These are phyloP conservation scores for Taphrorychus bicolor DNA, from an alignment of 2,888 invertebrate genomes.

Conservation along the genomic window DNA sequence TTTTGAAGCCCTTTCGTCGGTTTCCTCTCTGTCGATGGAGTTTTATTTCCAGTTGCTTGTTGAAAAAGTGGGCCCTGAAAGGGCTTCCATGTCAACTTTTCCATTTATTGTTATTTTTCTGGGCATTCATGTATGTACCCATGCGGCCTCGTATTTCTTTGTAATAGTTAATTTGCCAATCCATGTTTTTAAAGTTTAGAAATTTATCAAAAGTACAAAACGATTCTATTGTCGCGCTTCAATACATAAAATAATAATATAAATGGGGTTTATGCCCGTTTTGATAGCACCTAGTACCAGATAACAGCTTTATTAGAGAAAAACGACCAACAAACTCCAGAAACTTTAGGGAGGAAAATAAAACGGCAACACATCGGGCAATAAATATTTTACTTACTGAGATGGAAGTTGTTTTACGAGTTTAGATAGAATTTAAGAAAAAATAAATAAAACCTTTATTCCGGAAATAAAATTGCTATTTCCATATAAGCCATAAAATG, in stretches of 20 bases:
- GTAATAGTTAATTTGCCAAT: background rate
- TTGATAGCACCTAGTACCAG: conserved; percentile 36
- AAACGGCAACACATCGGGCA: conserved; percentile 37
- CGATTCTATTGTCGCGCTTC: conserved; percentile 24
- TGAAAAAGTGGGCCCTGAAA: conserved; percentile 9
- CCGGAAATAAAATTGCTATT: conserved; percentile 36
- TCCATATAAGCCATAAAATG: conserved; percentile 41
- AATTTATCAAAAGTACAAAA: conserved; percentile 15
- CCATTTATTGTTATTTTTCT: conserved; percentile 5
- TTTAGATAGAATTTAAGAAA: conserved; percentile 40
- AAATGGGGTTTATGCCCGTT: conserved; percentile 37
- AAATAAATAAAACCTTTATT: conserved; percentile 40
- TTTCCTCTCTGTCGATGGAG: conserved; percentile 17
- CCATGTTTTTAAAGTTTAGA: background rate
- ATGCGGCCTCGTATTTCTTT: background rate
- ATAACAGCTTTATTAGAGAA: conserved; percentile 39
- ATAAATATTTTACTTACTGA: conserved; percentile 42
- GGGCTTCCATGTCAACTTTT: conserved; percentile 5
- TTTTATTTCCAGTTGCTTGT: conserved; percentile 18
- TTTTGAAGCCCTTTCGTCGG: conserved; percentile 21
- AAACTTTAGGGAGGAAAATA: conserved; percentile 33
- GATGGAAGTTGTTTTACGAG: conserved; percentile 41
- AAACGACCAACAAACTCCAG: conserved; percentile 25
- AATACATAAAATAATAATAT: conserved; percentile 39
- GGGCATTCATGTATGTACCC: background rate